Conservation (phyloP, 1,140 invertebrate genomes). For the Colletes latitarsis region DNA sequence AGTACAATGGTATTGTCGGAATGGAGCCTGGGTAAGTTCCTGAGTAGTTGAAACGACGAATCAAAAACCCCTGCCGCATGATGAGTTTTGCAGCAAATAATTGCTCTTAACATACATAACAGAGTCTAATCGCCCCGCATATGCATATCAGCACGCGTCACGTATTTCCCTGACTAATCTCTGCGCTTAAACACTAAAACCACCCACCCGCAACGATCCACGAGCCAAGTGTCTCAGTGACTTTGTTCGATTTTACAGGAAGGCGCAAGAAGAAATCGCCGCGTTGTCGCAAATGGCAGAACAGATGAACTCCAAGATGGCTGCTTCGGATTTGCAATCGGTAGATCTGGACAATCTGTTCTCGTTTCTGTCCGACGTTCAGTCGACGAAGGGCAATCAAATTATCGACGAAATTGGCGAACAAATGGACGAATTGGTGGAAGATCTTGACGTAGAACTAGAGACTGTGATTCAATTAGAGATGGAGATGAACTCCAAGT, state of each 20-base stretch:
- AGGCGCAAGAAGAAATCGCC: slow-evolving; percentile 89
- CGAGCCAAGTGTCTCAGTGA: neutral
- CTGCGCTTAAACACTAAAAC: slow-evolving; percentile 7
- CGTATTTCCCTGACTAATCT: slow-evolving; percentile 16
- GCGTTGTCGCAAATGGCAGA: slow-evolving; percentile 89
- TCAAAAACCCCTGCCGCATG: slow-evolving; percentile 23
- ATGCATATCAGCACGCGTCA: slow-evolving; percentile 1
- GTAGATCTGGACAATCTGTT: slow-evolving; percentile 96
- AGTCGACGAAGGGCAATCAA: slow-evolving; percentile 83
- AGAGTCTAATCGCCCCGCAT: neutral
- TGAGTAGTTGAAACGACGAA: slow-evolving; percentile 41
- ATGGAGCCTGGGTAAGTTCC: slow-evolving; percentile 82
- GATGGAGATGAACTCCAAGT: slow-evolving; percentile 72
- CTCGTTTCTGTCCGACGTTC: slow-evolving; percentile 93
- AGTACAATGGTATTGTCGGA: slow-evolving; percentile 82
- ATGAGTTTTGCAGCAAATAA: neutral
- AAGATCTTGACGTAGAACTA: slow-evolving; percentile 88
- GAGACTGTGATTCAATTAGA: slow-evolving; percentile 85
- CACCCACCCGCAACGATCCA: neutral
- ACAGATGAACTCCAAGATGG: slow-evolving; percentile 86
- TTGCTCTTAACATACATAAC: slow-evolving; percentile 17
- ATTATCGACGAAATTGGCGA: slow-evolving; percentile 93
- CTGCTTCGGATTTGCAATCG: slow-evolving; percentile 83
- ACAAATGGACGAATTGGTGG: slow-evolving; percentile 90
- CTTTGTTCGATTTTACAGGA: slow-evolving; percentile 80